phyloP scores from a whole-genome alignment of 2,888 invertebrate species.

The Ormia ochracea region DNA sequence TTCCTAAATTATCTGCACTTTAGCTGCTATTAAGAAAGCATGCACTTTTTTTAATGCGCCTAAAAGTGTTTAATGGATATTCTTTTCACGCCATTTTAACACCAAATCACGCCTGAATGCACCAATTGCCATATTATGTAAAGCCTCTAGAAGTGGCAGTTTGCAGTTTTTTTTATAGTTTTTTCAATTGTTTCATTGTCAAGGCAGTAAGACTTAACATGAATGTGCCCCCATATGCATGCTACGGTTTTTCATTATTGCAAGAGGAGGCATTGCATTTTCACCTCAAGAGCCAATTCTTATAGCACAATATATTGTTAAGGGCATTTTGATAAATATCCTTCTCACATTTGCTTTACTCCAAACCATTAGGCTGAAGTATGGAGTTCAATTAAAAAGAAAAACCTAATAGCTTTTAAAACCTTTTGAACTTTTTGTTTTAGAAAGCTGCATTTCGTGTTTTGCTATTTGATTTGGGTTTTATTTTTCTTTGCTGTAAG shows the following conservation, averaged over 20 bases:
- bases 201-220: slow-evolving; percentile 15
- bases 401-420: neutral
- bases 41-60: neutral
- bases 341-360: neutral
- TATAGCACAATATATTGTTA: neutral
- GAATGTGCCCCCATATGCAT: slow-evolving; percentile 15
- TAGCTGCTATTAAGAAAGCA: neutral
- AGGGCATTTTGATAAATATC: neutral
- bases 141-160: neutral
- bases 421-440: slow-evolving; percentile 5
- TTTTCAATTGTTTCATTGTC: slow-evolving; percentile 32
- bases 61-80: slow-evolving; percentile 33
- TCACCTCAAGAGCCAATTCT: neutral
- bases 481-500: slow-evolving; percentile 6
- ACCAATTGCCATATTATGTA: neutral
- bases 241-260: neutral
- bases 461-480: slow-evolving; percentile 23
- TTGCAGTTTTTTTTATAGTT: neutral
- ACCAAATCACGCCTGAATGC: neutral
- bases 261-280: neutral
- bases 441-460: slow-evolving; percentile 1
- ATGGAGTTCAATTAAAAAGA: neutral
- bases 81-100: slow-evolving; percentile 26
- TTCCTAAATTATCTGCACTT: neutral
- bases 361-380: slow-evolving; percentile 7